These are phyloP conservation scores for Adineta ricciae DNA, from an alignment of 2,888 invertebrate genomes.

Conservation along the genomic window DNA sequence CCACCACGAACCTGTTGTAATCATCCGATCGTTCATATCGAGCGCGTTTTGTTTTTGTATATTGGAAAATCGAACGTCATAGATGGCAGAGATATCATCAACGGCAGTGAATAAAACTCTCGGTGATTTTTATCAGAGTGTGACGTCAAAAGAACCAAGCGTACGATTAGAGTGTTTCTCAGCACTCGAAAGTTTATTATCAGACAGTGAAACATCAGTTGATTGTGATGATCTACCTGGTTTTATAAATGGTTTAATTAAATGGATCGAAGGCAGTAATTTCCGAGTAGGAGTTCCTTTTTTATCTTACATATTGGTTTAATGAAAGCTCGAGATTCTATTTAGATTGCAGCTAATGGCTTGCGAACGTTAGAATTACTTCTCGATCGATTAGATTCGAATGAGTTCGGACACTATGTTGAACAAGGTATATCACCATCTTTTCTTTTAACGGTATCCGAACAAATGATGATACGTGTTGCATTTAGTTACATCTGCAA, in stretches of 20 bases:
- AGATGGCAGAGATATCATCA: background rate
- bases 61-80: background rate
- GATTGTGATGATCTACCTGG: constrained; percentile 72
- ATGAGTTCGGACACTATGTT: constrained; percentile 74
- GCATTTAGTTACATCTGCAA: constrained; percentile 42
- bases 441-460: no score
- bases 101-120: constrained; percentile 34
- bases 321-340: constrained; percentile 37
- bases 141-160: constrained; percentile 72
- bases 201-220: constrained; percentile 63
- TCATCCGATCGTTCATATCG: background rate
- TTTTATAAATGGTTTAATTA: constrained; percentile 70
- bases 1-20: background rate
- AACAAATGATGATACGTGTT: background rate
- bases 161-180: constrained; percentile 71
- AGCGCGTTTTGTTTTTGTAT: background rate
- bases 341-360: constrained; percentile 78
- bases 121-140: constrained; percentile 61
- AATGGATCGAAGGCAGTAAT: constrained; percentile 82
- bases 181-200: constrained; percentile 67
- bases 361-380: constrained; percentile 75
- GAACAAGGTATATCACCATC: constrained; percentile 56
- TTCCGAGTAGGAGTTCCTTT: constrained; percentile 63
- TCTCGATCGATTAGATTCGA: constrained; percentile 70
- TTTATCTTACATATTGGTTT: background rate